Percentiles rank a stretch among this genome's conserved stretches.
Conservation (phyloP, 2,888 invertebrate species). For the Scaptomyza parva region DNA sequence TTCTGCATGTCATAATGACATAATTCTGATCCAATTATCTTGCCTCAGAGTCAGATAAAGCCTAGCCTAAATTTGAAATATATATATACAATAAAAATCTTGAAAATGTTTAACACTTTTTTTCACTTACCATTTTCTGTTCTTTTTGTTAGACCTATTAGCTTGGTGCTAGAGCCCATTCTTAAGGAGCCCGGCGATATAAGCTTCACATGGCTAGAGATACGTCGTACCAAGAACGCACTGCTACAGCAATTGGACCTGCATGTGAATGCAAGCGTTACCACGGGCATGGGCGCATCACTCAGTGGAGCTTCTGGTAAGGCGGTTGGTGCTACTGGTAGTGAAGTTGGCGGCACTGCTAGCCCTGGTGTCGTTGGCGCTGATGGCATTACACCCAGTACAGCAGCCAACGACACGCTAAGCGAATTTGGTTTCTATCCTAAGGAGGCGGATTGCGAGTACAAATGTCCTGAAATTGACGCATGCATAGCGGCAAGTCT, state of each 20-base stretch:
- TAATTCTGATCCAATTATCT: slow-evolving; percentile 12
- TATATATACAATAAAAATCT: slow-evolving; percentile 8
- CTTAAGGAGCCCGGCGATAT: slow-evolving; percentile 90
- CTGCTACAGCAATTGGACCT: slow-evolving; percentile 87
- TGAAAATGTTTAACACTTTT: slow-evolving; percentile 60
- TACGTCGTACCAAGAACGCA: slow-evolving; percentile 88
- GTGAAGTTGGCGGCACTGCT: slow-evolving; percentile 50
- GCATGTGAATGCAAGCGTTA: slow-evolving; percentile 82
- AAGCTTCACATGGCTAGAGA: slow-evolving; percentile 92
- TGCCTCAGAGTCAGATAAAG: slow-evolving; percentile 63
- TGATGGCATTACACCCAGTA: slow-evolving; percentile 44
- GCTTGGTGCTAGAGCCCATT: slow-evolving; percentile 89
- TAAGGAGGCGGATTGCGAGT: slow-evolving; percentile 86
- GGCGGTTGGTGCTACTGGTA: slow-evolving; percentile 39
- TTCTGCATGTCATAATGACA: too few species aligned
- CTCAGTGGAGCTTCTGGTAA: slow-evolving; percentile 26
- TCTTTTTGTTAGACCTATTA: slow-evolving; percentile 85
- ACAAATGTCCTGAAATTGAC: slow-evolving; percentile 90
- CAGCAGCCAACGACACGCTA: slow-evolving; percentile 82
- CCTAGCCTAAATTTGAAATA: slow-evolving; percentile 39
- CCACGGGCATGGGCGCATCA: slow-evolving; percentile 65
- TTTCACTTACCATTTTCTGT: slow-evolving; percentile 31
- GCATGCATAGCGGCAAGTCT: slow-evolving; percentile 91
- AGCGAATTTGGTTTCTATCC: slow-evolving; percentile 85
- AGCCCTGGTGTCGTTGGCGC: slow-evolving; percentile 56